Percentiles rank a stretch among this genome's conserved stretches.
Evolutionary conservation across 2,113 vertebrate genomes (phyloP).

Genomic region (Actinemys pallida): DNA sequence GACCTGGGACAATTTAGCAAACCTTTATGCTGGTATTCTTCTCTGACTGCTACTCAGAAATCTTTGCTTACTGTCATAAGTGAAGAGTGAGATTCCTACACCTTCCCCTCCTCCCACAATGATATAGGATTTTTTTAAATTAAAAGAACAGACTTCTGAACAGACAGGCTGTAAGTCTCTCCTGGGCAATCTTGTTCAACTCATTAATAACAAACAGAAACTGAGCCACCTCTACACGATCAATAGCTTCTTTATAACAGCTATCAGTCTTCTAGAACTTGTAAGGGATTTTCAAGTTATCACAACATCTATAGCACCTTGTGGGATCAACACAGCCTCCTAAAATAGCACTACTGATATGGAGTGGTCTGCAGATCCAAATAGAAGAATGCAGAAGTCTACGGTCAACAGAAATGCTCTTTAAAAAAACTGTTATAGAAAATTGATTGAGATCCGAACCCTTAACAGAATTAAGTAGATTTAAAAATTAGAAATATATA

Average conservation of each 20-base stretch:
- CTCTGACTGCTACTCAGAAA: neutral
- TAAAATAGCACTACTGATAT: neutral
- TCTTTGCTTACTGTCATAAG: neutral
- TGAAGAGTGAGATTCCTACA: neutral
- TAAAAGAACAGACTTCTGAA: neutral
- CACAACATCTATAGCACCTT: neutral
- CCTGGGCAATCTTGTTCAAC: neutral
- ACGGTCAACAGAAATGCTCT: slow-evolving; percentile 23
- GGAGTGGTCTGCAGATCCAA: neutral
- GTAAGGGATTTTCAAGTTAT: neutral
- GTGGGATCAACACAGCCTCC: slow-evolving; percentile 11
- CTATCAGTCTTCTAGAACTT: neutral
- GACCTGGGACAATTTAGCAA: neutral
- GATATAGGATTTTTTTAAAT: slow-evolving; percentile 20
- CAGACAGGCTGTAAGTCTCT: neutral
- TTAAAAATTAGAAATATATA: neutral
- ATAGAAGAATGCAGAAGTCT: neutral
- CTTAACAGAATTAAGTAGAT: neutral
- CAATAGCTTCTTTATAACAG: neutral
- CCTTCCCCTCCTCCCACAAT: neutral
- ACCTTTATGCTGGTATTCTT: slow-evolving; percentile 5
- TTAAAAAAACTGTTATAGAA: neutral
- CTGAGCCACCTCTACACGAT: neutral
- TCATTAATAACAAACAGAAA: neutral
- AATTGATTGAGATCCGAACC: neutral